These are phyloP conservation scores for Branchellion lobata DNA, from an alignment of 2,888 invertebrate species.

Conservation along the genomic window DNA sequence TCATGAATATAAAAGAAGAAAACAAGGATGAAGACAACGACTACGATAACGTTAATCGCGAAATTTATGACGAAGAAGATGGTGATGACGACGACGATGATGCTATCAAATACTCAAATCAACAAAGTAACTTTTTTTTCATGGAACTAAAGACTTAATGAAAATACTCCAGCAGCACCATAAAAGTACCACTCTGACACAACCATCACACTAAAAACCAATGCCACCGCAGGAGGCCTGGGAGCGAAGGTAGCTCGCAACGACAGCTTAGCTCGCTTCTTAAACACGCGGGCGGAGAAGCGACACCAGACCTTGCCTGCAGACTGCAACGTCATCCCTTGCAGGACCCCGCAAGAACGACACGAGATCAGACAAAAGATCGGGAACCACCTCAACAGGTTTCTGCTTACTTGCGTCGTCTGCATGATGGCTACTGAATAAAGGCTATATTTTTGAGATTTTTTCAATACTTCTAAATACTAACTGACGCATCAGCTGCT, in stretches of 20 bases:
- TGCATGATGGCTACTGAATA: too few species aligned
- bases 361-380: constrained; percentile 89
- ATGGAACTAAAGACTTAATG: too few species aligned
- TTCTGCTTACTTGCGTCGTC: too few species aligned
- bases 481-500: too few species aligned
- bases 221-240: constrained; percentile 32
- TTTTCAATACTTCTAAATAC: too few species aligned
- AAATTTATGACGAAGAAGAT: constrained; percentile 19
- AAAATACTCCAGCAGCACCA: too few species aligned
- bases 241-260: constrained; percentile 80
- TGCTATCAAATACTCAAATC: background rate
- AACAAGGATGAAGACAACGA: background rate
- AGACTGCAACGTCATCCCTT: constrained; percentile 81
- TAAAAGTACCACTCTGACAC: background rate
- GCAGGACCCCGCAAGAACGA: constrained; percentile 69
- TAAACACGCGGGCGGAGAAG: constrained; percentile 84
- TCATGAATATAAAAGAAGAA: constrained; percentile 13
- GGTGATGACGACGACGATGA: constrained; percentile 26
- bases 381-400: constrained; percentile 82
- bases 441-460: too few species aligned
- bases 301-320: constrained; percentile 75
- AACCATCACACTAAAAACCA: too few species aligned
- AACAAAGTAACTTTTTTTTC: too few species aligned
- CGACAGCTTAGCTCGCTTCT: constrained; percentile 91
- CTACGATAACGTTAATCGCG: constrained; percentile 4